Evolutionary conservation across 2,797 vertebrate genomes (phyloP).

Genomic region (Chaetodon trifasciatus): DNA sequence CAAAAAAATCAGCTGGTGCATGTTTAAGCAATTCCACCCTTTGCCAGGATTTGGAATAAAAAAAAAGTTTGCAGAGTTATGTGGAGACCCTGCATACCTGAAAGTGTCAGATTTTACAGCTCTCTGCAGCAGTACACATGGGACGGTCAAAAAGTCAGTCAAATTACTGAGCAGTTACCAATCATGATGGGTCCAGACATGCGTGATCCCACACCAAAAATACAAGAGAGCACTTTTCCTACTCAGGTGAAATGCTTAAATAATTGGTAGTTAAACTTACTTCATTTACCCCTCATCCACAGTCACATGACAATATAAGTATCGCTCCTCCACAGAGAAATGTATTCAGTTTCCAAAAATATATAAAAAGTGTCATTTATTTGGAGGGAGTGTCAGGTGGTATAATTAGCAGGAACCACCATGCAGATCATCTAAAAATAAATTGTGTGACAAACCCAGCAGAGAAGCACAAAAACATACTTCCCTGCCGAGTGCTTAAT

Average conservation of each 20-base stretch:
- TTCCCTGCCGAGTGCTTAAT: conserved; percentile 46
- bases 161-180: too few species aligned
- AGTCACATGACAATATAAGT: not conserved
- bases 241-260: not conserved
- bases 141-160: too few species aligned
- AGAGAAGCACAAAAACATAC: conserved; percentile 27
- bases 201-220: too few species aligned
- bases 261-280: not conserved
- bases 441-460: conserved; percentile 26
- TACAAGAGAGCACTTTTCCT: not conserved
- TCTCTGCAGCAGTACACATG: too few species aligned
- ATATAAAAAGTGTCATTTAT: not conserved
- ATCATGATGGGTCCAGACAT: too few species aligned
- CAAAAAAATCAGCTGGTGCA: too few species aligned
- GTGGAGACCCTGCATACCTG: not conserved
- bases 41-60: too few species aligned
- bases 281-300: not conserved
- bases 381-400: conserved; percentile 16
- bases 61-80: not conserved
- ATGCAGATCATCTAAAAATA: conserved; percentile 52
- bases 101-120: not conserved
- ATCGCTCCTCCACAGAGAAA: not conserved
- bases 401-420: not conserved
- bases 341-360: conserved; percentile 8
- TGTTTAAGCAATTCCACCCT: too few species aligned